A percentile compares a stretch with the other conserved stretches of the same genome.
phyloP scores from a whole-genome alignment of 2,797 vertebrate species.

The Brachymystax lenok region DNA sequence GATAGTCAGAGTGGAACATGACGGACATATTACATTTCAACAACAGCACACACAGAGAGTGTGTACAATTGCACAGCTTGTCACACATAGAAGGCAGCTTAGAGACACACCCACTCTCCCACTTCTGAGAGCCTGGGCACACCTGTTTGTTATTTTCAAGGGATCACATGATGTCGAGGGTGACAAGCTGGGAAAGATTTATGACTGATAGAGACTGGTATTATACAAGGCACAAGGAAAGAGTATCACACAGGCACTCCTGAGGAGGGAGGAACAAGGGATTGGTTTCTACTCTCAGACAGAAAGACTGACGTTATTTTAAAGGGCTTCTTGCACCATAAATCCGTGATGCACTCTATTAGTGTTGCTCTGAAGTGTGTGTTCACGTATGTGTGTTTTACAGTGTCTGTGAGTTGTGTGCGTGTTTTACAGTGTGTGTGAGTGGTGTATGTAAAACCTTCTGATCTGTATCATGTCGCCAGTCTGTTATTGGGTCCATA shows the following conservation, averaged over 20 bases:
- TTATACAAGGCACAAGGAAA: constrained; percentile 39
- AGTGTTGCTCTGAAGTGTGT: constrained; percentile 50
- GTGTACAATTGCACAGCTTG: too few relatives aligned
- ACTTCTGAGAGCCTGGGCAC: neutral
- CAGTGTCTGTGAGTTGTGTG: constrained; percentile 19
- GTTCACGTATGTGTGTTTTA: neutral
- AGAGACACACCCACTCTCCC: neutral
- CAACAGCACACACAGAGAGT: too few relatives aligned
- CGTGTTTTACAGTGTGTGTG: neutral
- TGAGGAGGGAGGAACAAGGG: constrained; percentile 29
- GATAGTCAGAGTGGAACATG: constrained; percentile 67
- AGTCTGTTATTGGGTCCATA: constrained; percentile 47
- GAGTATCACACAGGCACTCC: neutral
- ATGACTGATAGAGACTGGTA: constrained; percentile 62
- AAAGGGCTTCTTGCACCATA: constrained; percentile 65
- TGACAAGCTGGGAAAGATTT: constrained; percentile 74
- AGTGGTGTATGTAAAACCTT: constrained; percentile 16
- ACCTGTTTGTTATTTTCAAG: constrained; percentile 66
- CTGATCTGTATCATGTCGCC: constrained; percentile 25
- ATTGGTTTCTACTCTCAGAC: constrained; percentile 53
- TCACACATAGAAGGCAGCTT: too few relatives aligned
- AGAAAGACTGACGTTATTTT: constrained; percentile 40
- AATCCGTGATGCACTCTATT: constrained; percentile 68
- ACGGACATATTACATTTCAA: constrained; percentile 42
- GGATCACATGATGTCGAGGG: constrained; percentile 65